Evolutionary conservation across 2,888 invertebrate genomes (phyloP).

Genomic region (Kryphioiulus occultus): DNA sequence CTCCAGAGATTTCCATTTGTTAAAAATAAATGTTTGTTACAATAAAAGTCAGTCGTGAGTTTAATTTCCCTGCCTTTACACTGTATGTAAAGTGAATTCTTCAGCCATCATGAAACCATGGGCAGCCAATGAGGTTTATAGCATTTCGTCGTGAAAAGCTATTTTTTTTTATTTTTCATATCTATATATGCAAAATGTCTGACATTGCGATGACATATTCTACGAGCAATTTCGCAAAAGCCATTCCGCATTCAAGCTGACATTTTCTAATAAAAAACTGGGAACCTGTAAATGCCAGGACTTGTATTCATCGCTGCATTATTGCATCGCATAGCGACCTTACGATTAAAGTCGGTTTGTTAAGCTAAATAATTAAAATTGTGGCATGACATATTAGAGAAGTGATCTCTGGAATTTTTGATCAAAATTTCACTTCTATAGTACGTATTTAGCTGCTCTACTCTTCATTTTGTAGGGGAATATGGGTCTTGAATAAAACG

Average conservation of each 20-base stretch:
- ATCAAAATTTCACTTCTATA: background rate
- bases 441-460: background rate
- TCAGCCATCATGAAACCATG: background rate
- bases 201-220: background rate
- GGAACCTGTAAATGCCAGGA: background rate
- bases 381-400: background rate
- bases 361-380: background rate
- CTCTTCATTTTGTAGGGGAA: background rate
- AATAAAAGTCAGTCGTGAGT: background rate
- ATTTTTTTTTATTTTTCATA: background rate
- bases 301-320: background rate
- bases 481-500: background rate
- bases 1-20: background rate
- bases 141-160: background rate
- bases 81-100: background rate
- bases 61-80: background rate
- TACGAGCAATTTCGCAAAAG: background rate
- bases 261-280: constrained; percentile 10
- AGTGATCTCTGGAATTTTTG: background rate
- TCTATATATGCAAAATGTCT: background rate
- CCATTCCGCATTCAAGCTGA: background rate
- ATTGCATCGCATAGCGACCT: background rate
- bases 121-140: background rate
- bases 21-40: background rate
- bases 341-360: background rate